Conservation (phyloP, 2,888 invertebrate genomes). For the Agonum fuliginosum region DNA sequence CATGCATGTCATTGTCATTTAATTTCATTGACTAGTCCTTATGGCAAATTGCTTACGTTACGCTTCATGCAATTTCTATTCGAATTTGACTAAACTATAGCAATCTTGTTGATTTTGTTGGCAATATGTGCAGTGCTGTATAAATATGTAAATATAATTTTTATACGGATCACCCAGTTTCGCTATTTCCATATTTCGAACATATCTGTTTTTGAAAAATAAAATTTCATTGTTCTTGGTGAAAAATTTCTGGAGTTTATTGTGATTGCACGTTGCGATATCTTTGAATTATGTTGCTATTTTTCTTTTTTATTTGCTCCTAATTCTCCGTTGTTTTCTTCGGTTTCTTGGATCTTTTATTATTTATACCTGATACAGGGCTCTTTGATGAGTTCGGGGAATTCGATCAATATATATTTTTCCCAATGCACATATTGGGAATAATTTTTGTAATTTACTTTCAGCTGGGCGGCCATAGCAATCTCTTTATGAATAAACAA, state of each 20-base stretch:
- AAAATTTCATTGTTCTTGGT: slow-evolving; percentile 20
- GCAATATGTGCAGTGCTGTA: slow-evolving; percentile 29
- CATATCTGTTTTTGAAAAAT: slow-evolving; percentile 15
- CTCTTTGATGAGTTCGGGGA: slow-evolving; percentile 28
- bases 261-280: slow-evolving; percentile 27
- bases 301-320: slow-evolving; percentile 47
- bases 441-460: slow-evolving; percentile 44
- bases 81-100: too few relatives aligned
- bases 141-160: slow-evolving; percentile 27
- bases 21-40: too few relatives aligned
- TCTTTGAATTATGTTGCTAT: slow-evolving; percentile 31
- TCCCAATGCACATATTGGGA: slow-evolving; percentile 18
- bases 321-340: slow-evolving; percentile 38
- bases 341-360: slow-evolving; percentile 32
- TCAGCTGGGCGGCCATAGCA: neutral
- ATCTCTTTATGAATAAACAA: slow-evolving; percentile 19
- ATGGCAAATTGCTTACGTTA: too few relatives aligned
- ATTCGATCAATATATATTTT: slow-evolving; percentile 40
- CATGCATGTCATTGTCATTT: too few relatives aligned
- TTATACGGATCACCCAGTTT: neutral
- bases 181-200: slow-evolving; percentile 25
- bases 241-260: slow-evolving; percentile 23
- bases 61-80: too few relatives aligned
- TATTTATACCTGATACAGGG: slow-evolving; percentile 38
- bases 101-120: neutral